Conservation (phyloP, 2,888 invertebrate species). For the Melinaea marsaeus region DNA sequence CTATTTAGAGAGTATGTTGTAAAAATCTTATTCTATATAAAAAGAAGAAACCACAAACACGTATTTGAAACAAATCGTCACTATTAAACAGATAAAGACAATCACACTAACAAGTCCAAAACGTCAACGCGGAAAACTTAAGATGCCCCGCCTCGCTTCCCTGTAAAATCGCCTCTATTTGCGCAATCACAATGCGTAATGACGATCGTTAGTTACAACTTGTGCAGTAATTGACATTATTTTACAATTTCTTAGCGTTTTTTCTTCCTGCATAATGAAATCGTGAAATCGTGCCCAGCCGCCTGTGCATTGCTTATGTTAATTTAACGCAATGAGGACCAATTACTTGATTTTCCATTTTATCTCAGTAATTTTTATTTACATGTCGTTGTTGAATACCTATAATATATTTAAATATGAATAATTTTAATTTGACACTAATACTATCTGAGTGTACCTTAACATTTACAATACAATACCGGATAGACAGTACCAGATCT, state of each 20-base stretch:
- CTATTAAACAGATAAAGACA: conserved; percentile 45
- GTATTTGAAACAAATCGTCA: background rate
- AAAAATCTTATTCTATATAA: too few species aligned
- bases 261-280: conserved; percentile 64
- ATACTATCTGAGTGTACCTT: too few species aligned
- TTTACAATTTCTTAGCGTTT: conserved; percentile 70
- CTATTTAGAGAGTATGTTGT: background rate
- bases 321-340: conserved; percentile 30
- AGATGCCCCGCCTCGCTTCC: conserved; percentile 58
- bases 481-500: background rate
- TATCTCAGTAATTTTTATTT: conserved; percentile 17
- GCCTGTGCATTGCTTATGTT: conserved; percentile 41
- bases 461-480: too few species aligned
- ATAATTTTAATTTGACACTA: too few species aligned
- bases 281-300: conserved; percentile 58
- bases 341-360: conserved; percentile 22
- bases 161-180: conserved; percentile 64
- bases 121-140: conserved; percentile 64
- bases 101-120: conserved; percentile 63
- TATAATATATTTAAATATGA: background rate
- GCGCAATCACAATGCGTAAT: conserved; percentile 74
- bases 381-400: background rate
- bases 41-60: too few species aligned
- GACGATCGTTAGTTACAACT: conserved; percentile 65
- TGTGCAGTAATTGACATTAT: conserved; percentile 74